phyloP scores from a whole-genome alignment of 2,888 invertebrate species.

The Pegoplata infirma region DNA sequence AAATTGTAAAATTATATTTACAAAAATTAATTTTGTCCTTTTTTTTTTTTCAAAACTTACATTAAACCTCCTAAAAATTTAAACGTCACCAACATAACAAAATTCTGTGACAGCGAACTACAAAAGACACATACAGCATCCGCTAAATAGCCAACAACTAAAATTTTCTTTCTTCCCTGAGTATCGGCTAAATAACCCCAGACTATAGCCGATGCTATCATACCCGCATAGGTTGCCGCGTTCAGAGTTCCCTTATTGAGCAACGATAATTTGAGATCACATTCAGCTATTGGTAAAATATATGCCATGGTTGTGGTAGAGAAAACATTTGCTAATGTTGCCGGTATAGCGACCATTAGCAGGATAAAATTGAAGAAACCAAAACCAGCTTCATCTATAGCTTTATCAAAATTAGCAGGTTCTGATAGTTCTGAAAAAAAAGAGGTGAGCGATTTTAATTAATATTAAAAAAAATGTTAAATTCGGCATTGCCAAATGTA shows the following conservation, averaged over 20 bases:
- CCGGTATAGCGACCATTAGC: slow-evolving; percentile 81
- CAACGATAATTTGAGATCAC: slow-evolving; percentile 84
- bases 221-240: slow-evolving; percentile 87
- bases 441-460: too few species aligned
- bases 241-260: slow-evolving; percentile 86
- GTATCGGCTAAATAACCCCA: slow-evolving; percentile 90
- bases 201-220: slow-evolving; percentile 85
- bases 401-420: slow-evolving; percentile 85
- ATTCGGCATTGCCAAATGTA: too few species aligned
- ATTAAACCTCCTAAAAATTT: slow-evolving; percentile 86
- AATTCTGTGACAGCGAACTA: slow-evolving; percentile 83
- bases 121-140: slow-evolving; percentile 83
- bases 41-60: too few species aligned
- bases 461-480: too few species aligned
- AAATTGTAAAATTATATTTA: too few species aligned
- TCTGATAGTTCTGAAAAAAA: slow-evolving; percentile 58
- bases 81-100: slow-evolving; percentile 83
- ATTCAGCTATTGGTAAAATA: slow-evolving; percentile 86
- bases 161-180: slow-evolving; percentile 83
- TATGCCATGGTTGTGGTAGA: slow-evolving; percentile 86
- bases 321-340: slow-evolving; percentile 84
- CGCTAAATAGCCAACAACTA: slow-evolving; percentile 83
- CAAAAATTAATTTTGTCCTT: too few species aligned
- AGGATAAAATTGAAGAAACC: slow-evolving; percentile 85
- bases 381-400: slow-evolving; percentile 83